Percentiles rank a stretch among this genome's conserved stretches.
phyloP scores from a whole-genome alignment of 2,888 invertebrate genomes.

The Cryptocephalus primarius region DNA sequence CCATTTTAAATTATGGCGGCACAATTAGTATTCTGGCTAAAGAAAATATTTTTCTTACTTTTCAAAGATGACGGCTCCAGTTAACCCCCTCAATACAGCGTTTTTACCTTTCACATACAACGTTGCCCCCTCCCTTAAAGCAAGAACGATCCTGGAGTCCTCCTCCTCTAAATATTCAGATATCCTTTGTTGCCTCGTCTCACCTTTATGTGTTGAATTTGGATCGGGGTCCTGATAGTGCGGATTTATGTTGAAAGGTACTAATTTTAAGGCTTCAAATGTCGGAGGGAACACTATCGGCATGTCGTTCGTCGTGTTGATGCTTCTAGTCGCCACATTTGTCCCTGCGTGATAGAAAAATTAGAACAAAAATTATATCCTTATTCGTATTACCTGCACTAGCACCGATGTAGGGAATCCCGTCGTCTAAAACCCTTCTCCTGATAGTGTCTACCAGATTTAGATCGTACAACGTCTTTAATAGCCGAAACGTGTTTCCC shows the following conservation, averaged over 20 bases:
- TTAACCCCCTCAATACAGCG: slow-evolving; percentile 50
- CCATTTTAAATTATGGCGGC: no score
- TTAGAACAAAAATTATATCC: not conserved
- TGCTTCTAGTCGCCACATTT: slow-evolving; percentile 69
- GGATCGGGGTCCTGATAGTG: slow-evolving; percentile 62
- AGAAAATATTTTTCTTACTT: slow-evolving; percentile 48
- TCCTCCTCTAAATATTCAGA: slow-evolving; percentile 53
- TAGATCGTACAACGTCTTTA: slow-evolving; percentile 59
- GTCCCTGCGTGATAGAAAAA: slow-evolving; percentile 35
- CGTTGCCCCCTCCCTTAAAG: slow-evolving; percentile 60
- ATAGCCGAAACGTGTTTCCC: slow-evolving; percentile 67
- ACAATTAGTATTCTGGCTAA: no score
- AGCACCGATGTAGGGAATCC: slow-evolving; percentile 62
- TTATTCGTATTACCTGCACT: slow-evolving; percentile 53
- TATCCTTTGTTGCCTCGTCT: slow-evolving; percentile 67
- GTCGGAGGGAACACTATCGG: slow-evolving; percentile 69
- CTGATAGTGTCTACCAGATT: slow-evolving; percentile 53
- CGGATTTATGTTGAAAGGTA: slow-evolving; percentile 78
- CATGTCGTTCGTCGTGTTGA: slow-evolving; percentile 82
- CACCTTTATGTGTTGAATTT: slow-evolving; percentile 60
- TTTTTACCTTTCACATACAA: slow-evolving; percentile 48
- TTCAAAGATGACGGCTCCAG: slow-evolving; percentile 52
- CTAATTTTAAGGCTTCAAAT: slow-evolving; percentile 58
- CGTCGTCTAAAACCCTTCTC: slow-evolving; percentile 49
- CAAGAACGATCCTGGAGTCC: slow-evolving; percentile 51